Evolutionary conservation across 2,888 invertebrate genomes (phyloP).

Genomic region (Campoletis raptor): DNA sequence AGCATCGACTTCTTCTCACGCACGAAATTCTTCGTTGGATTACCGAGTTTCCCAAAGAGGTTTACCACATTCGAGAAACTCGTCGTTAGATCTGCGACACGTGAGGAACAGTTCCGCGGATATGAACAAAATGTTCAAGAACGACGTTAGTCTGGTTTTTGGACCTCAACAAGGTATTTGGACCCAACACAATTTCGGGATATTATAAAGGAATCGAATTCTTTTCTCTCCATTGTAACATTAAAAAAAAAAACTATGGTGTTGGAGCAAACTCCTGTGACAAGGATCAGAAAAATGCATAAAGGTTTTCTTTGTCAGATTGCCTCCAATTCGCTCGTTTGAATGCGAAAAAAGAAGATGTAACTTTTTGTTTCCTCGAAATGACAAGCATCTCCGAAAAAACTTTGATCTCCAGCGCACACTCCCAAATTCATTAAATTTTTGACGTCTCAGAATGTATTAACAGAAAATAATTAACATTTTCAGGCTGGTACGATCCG

Average conservation of each 20-base stretch:
- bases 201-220: not conserved
- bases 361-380: too few species aligned
- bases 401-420: too few species aligned
- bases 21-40: slow-evolving; percentile 94
- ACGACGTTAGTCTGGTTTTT: slow-evolving; percentile 90
- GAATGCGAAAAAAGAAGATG: too few species aligned
- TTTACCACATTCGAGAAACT: slow-evolving; percentile 91
- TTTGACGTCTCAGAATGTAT: too few species aligned
- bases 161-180: slow-evolving; percentile 86
- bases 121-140: slow-evolving; percentile 90
- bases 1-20: slow-evolving; percentile 82
- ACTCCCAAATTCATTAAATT: too few species aligned
- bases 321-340: too few species aligned
- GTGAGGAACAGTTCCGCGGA: slow-evolving; percentile 91
- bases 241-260: too few species aligned
- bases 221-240: not conserved
- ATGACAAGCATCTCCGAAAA: too few species aligned
- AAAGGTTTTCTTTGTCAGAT: too few species aligned
- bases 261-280: too few species aligned
- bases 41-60: slow-evolving; percentile 87
- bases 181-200: not conserved
- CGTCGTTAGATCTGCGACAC: slow-evolving; percentile 92
- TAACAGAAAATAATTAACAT: slow-evolving; percentile 81
- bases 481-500: slow-evolving; percentile 92
- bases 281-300: too few species aligned